Evolutionary conservation across 2,888 invertebrate species (phyloP), one percentile per base, ranked within the genome.

Genomic region (Phengaris arion): DNA sequence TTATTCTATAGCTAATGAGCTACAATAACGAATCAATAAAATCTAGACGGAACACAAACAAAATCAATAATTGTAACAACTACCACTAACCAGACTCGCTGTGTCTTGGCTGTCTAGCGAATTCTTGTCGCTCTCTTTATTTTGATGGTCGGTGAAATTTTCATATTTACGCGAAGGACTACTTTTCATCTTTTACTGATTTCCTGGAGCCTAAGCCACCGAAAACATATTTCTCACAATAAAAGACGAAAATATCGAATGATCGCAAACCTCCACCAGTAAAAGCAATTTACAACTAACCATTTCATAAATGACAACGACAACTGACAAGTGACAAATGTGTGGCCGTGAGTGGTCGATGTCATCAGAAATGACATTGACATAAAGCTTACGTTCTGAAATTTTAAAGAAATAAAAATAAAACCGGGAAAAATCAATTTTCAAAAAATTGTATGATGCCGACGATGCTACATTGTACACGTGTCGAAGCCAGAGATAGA

Each of bases 21-120:
- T 82, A 82, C 81, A 83, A 80, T 81, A 85, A 84, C 80, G 83
- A 89, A 92, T 92, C 91, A 89, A 91, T 93, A 91, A 85, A 86
- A 86, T 86, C 84, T 85, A 82, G 82, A 81, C 84, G 82, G 86
- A 87, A 88, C 83, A 90, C 84, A 89, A 90, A 91, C 90, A 90
- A 91, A 92, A 92, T 92, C 92, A 89, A 92, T 92, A 92, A 87
- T 84, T 87, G 84, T 80, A 84, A 86, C 87, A 86, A 86, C 74
- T 78, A 75, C 79, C 76, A 89, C 93, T 90, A 81, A 94, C 94
- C 91, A 94, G 86, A 90, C 94, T 94, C 74, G 93, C 93, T 76
- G 94, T 94, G 85, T 94, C 94, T 84, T 93, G 93, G 82, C 94
- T 94, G 84, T 92, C 89, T 91, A 94, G 79, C 78, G 94, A 94